phyloP scores from a whole-genome alignment of 1,140 invertebrate genomes.

The Wiebesia pumilae region DNA sequence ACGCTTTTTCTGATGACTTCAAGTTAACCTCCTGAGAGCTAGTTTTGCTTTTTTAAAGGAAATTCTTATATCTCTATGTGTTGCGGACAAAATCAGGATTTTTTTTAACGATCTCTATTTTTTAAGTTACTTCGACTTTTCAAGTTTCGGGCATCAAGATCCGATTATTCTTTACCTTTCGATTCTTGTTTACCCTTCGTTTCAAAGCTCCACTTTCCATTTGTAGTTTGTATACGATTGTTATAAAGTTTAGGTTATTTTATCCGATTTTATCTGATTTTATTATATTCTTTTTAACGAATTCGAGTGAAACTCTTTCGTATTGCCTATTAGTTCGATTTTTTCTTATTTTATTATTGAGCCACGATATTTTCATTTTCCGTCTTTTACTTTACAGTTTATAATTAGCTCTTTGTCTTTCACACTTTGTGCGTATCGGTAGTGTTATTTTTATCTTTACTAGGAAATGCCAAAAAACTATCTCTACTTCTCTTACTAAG shows the following conservation, averaged over 20 bases:
- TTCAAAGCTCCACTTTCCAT: background rate
- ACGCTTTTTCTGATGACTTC: background rate
- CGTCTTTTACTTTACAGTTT: constrained; percentile 42
- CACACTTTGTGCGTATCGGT: constrained; percentile 37
- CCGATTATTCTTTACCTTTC: background rate
- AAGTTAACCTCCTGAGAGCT: background rate
- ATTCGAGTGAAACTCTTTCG: background rate
- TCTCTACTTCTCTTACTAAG: background rate
- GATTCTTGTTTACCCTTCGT: constrained; percentile 27
- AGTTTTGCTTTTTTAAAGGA: background rate
- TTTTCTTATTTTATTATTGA: background rate
- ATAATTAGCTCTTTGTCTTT: constrained; percentile 51
- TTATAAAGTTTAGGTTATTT: constrained; percentile 33
- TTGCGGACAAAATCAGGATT: background rate
- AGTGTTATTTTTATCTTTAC: constrained; percentile 39
- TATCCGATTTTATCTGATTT: no score
- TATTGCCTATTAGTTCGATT: background rate
- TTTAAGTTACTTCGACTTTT: background rate
- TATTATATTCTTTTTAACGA: background rate
- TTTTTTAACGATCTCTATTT: background rate
- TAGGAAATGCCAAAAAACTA: constrained; percentile 44
- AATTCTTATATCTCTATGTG: background rate
- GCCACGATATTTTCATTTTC: background rate
- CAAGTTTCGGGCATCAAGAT: background rate
- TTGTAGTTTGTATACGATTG: background rate